These are phyloP conservation scores for Rhorus exstirpatorius DNA, from an alignment of 2,888 invertebrate genomes.

Conservation along the genomic window DNA sequence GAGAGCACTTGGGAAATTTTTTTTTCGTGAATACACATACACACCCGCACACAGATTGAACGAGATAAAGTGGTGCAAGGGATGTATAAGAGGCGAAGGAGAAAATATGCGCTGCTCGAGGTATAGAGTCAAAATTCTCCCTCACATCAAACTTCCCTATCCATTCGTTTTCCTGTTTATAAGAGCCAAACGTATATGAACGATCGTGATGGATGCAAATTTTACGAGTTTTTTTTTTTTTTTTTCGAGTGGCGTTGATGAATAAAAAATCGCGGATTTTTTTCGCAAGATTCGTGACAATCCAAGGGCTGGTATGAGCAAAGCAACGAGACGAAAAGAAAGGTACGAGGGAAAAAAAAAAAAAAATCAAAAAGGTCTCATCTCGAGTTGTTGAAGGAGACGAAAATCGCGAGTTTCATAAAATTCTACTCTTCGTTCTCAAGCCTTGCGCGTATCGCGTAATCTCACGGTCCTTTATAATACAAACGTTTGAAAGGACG, in stretches of 20 bases:
- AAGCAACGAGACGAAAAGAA: no score
- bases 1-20: conserved; percentile 4
- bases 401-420: conserved; percentile 75
- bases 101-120: conserved; percentile 5
- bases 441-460: conserved; percentile 58
- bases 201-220: conserved; percentile 74
- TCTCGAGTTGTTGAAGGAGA: not conserved
- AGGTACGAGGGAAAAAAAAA: conserved; percentile 46
- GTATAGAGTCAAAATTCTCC: conserved; percentile 39
- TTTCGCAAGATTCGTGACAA: not conserved
- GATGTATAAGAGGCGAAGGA: not conserved
- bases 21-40: no score
- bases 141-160: conserved; percentile 20
- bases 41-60: not conserved
- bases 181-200: conserved; percentile 66
- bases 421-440: conserved; percentile 65
- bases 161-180: not conserved
- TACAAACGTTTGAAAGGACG: conserved; percentile 34
- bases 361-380: not conserved
- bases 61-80: conserved; percentile 12
- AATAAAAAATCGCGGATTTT: conserved; percentile 76
- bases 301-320: no score
- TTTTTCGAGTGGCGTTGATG: conserved; percentile 78
- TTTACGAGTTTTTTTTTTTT: no score
- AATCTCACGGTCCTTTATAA: conserved; percentile 76